Evolutionary conservation across 2,888 invertebrate species (phyloP).

Genomic region (Melinopterus prodromus): DNA sequence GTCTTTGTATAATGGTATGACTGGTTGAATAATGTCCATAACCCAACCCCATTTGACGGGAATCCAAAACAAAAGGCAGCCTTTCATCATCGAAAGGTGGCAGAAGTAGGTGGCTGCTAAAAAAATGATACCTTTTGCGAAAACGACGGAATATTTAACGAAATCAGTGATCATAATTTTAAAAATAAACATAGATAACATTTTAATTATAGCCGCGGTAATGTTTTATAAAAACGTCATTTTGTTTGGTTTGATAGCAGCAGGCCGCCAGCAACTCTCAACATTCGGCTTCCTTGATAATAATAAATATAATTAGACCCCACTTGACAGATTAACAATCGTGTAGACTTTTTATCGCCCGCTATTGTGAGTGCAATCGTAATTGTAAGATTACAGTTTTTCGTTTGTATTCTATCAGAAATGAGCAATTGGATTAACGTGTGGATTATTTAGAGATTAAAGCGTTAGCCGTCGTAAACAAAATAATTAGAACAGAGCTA

Average conservation of each 20-base stretch:
- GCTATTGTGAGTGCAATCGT: background rate
- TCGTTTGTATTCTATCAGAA: background rate
- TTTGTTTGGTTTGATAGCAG: background rate
- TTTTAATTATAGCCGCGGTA: background rate
- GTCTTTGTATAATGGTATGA: too few relatives aligned
- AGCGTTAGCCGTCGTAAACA: background rate
- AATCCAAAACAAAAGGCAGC: too few relatives aligned
- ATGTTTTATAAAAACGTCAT: background rate
- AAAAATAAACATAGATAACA: background rate
- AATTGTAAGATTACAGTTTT: background rate
- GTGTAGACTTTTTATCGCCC: background rate
- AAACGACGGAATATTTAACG: too few relatives aligned
- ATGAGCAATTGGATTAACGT: background rate
- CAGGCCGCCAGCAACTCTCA: too few relatives aligned
- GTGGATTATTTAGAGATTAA: background rate
- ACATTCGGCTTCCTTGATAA: background rate
- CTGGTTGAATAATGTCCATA: too few relatives aligned
- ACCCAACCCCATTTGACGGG: too few relatives aligned
- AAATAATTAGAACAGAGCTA: background rate
- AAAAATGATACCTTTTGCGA: too few relatives aligned
- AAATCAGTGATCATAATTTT: too few relatives aligned
- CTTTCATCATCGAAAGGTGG: too few relatives aligned
- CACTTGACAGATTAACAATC: background rate
- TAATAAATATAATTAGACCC: background rate
- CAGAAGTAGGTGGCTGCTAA: too few relatives aligned